Evolutionary conservation across 2,113 vertebrate genomes (phyloP).

Genomic region (Toxotes jaculatrix): DNA sequence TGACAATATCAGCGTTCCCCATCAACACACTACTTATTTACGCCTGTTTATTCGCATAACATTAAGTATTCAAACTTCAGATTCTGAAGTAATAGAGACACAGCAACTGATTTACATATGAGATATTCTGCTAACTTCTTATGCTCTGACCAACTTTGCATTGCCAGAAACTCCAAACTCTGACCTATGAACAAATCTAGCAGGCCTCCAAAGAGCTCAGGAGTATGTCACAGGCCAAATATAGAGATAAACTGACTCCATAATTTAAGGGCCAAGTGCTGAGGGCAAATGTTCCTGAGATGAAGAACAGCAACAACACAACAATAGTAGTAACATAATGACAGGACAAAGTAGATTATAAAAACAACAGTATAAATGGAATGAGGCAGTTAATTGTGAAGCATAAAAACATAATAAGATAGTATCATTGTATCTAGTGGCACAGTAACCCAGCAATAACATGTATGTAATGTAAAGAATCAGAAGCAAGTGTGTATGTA

Average conservation of each 20-base stretch:
- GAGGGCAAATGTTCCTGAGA: constrained; percentile 2
- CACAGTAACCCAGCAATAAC: too few species aligned
- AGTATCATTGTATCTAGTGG: too few species aligned
- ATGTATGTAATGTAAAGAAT: background rate
- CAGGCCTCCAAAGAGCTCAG: constrained; percentile 10
- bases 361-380: background rate
- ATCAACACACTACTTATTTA: constrained; percentile 16
- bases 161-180: constrained; percentile 24
- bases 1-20: constrained; percentile 41
- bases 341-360: background rate
- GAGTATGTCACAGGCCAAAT: constrained; percentile 19
- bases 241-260: constrained; percentile 6
- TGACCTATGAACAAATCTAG: constrained; percentile 4
- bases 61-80: constrained; percentile 25
- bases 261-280: constrained; percentile 16
- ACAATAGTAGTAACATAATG: background rate
- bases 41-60: constrained; percentile 16
- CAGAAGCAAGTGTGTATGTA: background rate
- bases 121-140: constrained; percentile 13
- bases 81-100: constrained; percentile 21
- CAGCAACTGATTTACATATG: background rate
- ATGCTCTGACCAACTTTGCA: constrained; percentile 6
- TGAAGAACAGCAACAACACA: background rate
- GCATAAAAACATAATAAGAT: too few species aligned
- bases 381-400: background rate